Conservation (phyloP, 2,797 vertebrate species). For the Acanthopagrus latus region DNA sequence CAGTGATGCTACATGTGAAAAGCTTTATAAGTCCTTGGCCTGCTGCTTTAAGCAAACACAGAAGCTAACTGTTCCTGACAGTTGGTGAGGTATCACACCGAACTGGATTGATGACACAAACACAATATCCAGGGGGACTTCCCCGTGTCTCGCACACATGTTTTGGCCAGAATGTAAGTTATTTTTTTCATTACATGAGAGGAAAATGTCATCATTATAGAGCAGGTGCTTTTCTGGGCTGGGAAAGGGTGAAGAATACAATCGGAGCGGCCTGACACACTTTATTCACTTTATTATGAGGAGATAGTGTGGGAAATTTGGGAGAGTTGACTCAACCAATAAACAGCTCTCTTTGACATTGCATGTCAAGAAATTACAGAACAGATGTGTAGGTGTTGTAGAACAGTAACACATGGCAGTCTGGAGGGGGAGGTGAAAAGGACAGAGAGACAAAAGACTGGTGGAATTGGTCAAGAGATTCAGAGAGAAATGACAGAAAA, state of each 20-base stretch:
- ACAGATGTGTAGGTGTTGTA: conserved; percentile 67
- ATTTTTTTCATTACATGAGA: conserved; percentile 67
- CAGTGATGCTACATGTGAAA: conserved; percentile 56
- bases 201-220: conserved; percentile 60
- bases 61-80: conserved; percentile 70
- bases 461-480: conserved; percentile 6
- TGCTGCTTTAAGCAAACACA: conserved; percentile 60
- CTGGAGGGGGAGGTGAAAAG: conserved; percentile 34
- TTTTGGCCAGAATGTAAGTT: conserved; percentile 45
- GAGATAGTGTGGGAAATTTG: conserved; percentile 68
- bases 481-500: conserved; percentile 9
- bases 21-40: conserved; percentile 53
- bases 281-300: conserved; percentile 65
- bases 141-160: conserved; percentile 39
- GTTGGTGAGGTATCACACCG: conserved; percentile 49
- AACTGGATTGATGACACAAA: conserved; percentile 52
- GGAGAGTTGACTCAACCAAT: conserved; percentile 64
- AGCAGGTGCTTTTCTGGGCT: conserved; percentile 69
- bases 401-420: conserved; percentile 57
- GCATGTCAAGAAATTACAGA: conserved; percentile 60
- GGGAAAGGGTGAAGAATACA: conserved; percentile 54
- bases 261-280: conserved; percentile 55
- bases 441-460: conserved; percentile 28
- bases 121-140: conserved; percentile 58
- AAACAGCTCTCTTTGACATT: conserved; percentile 62